These are phyloP conservation scores for Campylomormyrus tamandua DNA, from an alignment of 2,113 vertebrate species.

Conservation along the genomic window DNA sequence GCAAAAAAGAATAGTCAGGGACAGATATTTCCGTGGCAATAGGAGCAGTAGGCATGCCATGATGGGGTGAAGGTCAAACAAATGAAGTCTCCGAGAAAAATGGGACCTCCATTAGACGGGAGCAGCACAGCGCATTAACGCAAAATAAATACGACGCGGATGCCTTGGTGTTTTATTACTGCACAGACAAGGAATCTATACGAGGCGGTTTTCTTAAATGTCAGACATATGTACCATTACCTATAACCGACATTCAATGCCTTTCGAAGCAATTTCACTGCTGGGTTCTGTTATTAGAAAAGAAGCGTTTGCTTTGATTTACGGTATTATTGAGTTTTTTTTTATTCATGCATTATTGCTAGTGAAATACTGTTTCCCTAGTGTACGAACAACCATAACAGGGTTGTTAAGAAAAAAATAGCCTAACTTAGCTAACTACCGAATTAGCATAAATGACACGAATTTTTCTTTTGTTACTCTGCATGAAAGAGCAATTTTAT, in stretches of 20 bases:
- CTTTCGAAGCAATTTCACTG: background rate
- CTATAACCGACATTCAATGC: background rate
- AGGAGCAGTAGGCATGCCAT: slow-evolving; percentile 40
- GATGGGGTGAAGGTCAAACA: slow-evolving; percentile 51
- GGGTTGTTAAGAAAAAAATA: background rate
- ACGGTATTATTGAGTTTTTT: background rate
- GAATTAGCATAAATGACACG: background rate
- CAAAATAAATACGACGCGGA: slow-evolving; percentile 18
- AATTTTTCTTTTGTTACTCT: background rate
- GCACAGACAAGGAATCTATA: background rate
- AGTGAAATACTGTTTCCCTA: background rate
- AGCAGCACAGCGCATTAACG: slow-evolving; percentile 28
- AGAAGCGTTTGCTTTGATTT: background rate
- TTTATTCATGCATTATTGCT: background rate
- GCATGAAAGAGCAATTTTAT: background rate
- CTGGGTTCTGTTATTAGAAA: background rate
- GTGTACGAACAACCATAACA: background rate
- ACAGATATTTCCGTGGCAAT: slow-evolving; percentile 53
- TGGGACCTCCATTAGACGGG: slow-evolving; percentile 12
- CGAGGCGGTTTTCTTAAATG: slow-evolving; percentile 38
- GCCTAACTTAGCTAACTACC: background rate
- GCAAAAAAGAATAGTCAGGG: slow-evolving; percentile 55
- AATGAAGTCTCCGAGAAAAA: slow-evolving; percentile 30
- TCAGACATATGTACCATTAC: slow-evolving; percentile 18
- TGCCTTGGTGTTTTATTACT: background rate